Base-by-base conservation (phyloP, 2,888 invertebrate species). In the Callimorpha dominula region DNA sequence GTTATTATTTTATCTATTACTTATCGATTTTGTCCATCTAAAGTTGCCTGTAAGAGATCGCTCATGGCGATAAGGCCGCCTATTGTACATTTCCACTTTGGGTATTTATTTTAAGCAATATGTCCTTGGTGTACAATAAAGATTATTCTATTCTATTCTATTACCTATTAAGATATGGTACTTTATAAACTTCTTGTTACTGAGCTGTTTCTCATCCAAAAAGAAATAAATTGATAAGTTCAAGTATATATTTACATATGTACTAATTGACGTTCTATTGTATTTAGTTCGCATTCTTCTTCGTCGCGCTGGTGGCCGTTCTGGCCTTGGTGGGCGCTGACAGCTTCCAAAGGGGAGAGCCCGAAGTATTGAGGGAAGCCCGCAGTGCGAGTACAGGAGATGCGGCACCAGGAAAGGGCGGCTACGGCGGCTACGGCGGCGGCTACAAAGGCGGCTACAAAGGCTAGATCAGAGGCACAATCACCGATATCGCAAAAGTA, bases 201-300 rank as follows among this genome's bases (percentile, higher is more conserved):
- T 46, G 7, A 11, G 7, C 52, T 17, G 17, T 52, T 52, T 15
- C 17, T 52, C n/a, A n/a, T n/a, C 52, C 9, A 7, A 52, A 17
- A 52, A 52, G 8, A 6, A 52, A 52, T 52, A 52, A 17, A 52
- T 3, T n/a, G 31, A 31, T 52, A 52, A 17, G 17, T 17, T 11
- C 2, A 9, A 11, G 46, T 46, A 9, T 7, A 46, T 9, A 1
- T 46, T 7, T 9, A 54, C 9, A n/a, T 54, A n/a, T 54, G n/a
- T 20, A 54, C 20, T 57, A 20, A 42, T 43, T 40, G 17, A 0
- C 4, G 14, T 46, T 20, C 9, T 46, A 20, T 20, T 54, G 8
- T 68, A 31, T 68, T 31, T 20, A 68, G 68, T 57, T 68, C 20
- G 68, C 60, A 1, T 60, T 68, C 20, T 68, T 68, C 60, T 68